phyloP scores from a whole-genome alignment of 1,140 invertebrate genomes.

The Drosophila sulfurigaster region DNA sequence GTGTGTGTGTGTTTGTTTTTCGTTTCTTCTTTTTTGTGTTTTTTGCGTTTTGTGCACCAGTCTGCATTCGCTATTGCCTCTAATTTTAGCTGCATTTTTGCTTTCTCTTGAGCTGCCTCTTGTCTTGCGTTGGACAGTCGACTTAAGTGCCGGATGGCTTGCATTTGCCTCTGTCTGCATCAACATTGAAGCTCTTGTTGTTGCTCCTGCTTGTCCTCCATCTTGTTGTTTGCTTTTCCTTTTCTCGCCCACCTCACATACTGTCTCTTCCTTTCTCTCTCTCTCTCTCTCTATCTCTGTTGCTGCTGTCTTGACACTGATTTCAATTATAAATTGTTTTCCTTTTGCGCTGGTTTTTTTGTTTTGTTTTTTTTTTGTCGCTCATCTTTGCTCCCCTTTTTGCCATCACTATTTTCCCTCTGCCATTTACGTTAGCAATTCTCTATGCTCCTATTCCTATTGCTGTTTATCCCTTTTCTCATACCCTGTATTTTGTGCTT shows the following conservation, averaged over 20 bases:
- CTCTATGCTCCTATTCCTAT: conserved; percentile 1
- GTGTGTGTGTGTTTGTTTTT: not conserved
- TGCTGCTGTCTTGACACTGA: conserved; percentile 69
- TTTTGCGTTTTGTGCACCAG: not conserved
- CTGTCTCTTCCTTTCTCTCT: not conserved
- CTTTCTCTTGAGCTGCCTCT: conserved; percentile 10
- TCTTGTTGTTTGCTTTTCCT: not conserved
- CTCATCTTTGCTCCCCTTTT: conserved; percentile 8
- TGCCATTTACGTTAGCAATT: not conserved
- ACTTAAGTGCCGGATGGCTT: conserved; percentile 58
- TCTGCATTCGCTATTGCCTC: not conserved
- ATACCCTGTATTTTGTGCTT: not conserved
- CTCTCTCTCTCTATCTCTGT: not conserved
- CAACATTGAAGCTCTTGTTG: conserved; percentile 23
- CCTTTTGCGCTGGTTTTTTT: conserved; percentile 8
- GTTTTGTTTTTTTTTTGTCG: conserved; percentile 4
- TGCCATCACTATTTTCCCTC: not conserved
- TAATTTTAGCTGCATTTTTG: conserved; percentile 44
- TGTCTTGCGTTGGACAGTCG: conserved; percentile 38
- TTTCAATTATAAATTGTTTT: conserved; percentile 81
- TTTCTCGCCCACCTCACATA: not conserved
- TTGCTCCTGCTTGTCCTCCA: not conserved
- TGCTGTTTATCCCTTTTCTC: conserved; percentile 10
- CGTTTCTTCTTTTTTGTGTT: not conserved
- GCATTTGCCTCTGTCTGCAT: conserved; percentile 32